phyloP scores from a whole-genome alignment of 2,888 invertebrate species.

The Standfussiana lucernea region DNA sequence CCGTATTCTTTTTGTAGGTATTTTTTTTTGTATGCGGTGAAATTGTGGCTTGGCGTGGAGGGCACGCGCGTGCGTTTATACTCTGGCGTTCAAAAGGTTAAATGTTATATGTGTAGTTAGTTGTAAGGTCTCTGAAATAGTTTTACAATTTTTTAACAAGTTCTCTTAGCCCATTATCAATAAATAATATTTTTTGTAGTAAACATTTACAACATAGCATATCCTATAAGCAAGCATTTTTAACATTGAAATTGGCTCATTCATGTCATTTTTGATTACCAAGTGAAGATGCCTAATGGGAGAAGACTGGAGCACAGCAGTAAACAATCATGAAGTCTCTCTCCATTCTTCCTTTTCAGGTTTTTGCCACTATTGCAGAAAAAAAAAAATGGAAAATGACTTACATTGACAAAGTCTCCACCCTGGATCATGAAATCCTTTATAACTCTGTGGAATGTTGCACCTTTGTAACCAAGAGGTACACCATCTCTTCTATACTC shows the following conservation, averaged over 20 bases:
- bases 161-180: too few relatives aligned
- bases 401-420: conserved; percentile 99
- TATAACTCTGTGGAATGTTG: conserved; percentile 99
- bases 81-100: too few relatives aligned
- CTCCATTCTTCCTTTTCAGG: too few relatives aligned
- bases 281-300: neutral
- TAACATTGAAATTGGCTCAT: neutral
- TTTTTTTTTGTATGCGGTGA: too few relatives aligned
- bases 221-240: neutral
- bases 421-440: conserved; percentile 99
- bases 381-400: conserved; percentile 74
- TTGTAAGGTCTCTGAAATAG: neutral
- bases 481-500: conserved; percentile 99
- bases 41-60: too few relatives aligned
- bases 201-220: too few relatives aligned
- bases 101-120: too few relatives aligned
- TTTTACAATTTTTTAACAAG: too few relatives aligned
- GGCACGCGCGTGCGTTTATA: too few relatives aligned
- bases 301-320: neutral
- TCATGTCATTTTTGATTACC: neutral
- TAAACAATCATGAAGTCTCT: neutral
- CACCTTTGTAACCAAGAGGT: conserved; percentile 98
- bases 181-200: too few relatives aligned
- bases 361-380: neutral
- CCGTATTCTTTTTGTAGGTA: too few relatives aligned